Evolutionary conservation across 2,797 vertebrate genomes (phyloP).

Genomic region (Amniataba percoides): DNA sequence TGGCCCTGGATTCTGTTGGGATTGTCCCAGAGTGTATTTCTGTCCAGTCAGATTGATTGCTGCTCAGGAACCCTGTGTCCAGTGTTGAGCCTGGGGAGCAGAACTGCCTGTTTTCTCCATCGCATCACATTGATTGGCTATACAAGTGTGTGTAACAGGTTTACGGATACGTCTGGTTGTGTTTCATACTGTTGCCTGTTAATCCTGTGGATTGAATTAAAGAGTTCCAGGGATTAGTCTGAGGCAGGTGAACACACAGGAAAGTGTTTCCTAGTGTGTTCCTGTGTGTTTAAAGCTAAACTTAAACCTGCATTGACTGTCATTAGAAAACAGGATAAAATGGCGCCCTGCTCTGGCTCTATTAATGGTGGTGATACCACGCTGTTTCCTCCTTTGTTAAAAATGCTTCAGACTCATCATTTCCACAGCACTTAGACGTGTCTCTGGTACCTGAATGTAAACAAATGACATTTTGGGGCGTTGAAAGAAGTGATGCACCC

Average conservation of each 20-base stretch:
- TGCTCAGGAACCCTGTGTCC: constrained; percentile 12
- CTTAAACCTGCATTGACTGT: too few species aligned
- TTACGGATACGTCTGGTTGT: constrained; percentile 36
- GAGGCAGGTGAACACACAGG: constrained; percentile 41
- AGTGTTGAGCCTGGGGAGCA: constrained; percentile 8
- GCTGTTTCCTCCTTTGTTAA: too few species aligned
- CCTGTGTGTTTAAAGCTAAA: constrained; percentile 5
- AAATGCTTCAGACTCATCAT: too few species aligned
- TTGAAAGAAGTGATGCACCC: background rate
- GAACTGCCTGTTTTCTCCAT: constrained; percentile 32
- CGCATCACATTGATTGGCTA: constrained; percentile 25
- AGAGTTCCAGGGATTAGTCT: constrained; percentile 65
- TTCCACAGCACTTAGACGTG: too few species aligned
- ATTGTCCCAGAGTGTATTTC: constrained; percentile 59
- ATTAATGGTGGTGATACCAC: too few species aligned
- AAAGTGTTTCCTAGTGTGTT: constrained; percentile 11
- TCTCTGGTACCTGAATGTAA: too few species aligned
- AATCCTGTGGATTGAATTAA: constrained; percentile 73
- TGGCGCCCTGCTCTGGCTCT: too few species aligned
- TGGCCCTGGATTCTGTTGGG: constrained; percentile 60
- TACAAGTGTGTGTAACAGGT: constrained; percentile 48
- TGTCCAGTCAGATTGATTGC: constrained; percentile 60
- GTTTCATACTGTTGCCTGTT: constrained; percentile 33
- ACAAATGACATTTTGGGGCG: too few species aligned
- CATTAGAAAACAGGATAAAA: too few species aligned